Evolutionary conservation across 2,797 vertebrate species (phyloP).

Genomic region (Pygocentrus nattereri): DNA sequence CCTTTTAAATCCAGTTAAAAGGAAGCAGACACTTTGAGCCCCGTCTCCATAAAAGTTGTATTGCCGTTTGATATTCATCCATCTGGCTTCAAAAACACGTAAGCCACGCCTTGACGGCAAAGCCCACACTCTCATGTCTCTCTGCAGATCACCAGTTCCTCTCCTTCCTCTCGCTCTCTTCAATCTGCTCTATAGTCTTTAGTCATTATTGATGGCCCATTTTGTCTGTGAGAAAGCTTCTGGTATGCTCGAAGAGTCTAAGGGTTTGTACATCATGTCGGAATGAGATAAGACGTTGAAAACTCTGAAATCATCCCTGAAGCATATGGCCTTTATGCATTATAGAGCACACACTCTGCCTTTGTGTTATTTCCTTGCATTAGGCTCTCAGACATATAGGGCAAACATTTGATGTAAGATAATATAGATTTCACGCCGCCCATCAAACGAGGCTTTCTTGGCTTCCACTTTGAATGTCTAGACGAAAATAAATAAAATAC

Average conservation of each 20-base stretch:
- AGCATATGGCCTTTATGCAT: conserved; percentile 39
- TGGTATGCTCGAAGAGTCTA: conserved; percentile 11
- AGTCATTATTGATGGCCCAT: conserved; percentile 42
- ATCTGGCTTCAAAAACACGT: conserved; percentile 59
- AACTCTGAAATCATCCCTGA: conserved; percentile 1
- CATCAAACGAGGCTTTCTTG: conserved; percentile 11
- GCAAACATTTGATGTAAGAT: not conserved
- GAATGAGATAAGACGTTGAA: conserved; percentile 35
- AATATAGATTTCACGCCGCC: conserved; percentile 20
- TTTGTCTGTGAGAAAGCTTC: conserved; percentile 40
- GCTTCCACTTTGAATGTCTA: conserved; percentile 27
- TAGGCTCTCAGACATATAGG: conserved; percentile 15
- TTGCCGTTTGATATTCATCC: conserved; percentile 61
- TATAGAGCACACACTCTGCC: conserved; percentile 32
- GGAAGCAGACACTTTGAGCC: conserved; percentile 46
- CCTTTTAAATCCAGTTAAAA: conserved; percentile 52
- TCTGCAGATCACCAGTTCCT: conserved; percentile 15
- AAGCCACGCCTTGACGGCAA: conserved; percentile 42
- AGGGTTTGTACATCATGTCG: not conserved
- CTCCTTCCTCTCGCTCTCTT: not conserved
- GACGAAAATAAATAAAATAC: not conserved
- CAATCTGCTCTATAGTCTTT: conserved; percentile 4
- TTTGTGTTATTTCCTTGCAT: conserved; percentile 38
- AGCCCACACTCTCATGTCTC: conserved; percentile 22
- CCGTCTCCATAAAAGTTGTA: conserved; percentile 59